A percentile compares a stretch with the other conserved stretches of the same genome.
Evolutionary conservation across 2,888 invertebrate species (phyloP).

Genomic region (Drosophila buzzatii): DNA sequence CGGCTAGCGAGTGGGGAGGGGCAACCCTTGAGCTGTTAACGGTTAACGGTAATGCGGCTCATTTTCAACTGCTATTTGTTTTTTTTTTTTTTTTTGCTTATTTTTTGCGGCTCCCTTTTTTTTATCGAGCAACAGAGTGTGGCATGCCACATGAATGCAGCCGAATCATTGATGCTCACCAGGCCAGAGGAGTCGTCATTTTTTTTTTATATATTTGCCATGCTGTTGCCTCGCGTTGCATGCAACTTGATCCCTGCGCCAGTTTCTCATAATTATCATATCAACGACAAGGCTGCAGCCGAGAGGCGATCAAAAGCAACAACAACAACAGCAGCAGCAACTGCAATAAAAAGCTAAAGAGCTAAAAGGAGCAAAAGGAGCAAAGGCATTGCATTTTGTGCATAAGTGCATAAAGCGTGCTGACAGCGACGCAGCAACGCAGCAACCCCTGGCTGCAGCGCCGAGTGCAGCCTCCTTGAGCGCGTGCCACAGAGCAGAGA

Average conservation of each 20-base stretch:
- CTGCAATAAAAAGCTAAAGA: conserved; percentile 5
- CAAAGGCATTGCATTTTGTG: conserved; percentile 29
- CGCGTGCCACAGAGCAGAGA: conserved; percentile 28
- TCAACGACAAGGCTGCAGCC: conserved; percentile 35
- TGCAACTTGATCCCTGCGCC: conserved; percentile 60
- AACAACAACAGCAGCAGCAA: conserved; percentile 4
- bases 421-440: conserved; percentile 12
- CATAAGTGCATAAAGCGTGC: conserved; percentile 45
- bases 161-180: conserved; percentile 24
- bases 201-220: background rate
- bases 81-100: conserved; percentile 33
- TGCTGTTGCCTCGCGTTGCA: conserved; percentile 1
- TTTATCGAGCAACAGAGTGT: conserved; percentile 20
- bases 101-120: conserved; percentile 26
- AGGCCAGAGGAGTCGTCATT: background rate
- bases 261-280: conserved; percentile 70
- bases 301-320: conserved; percentile 14
- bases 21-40: conserved; percentile 60
- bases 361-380: background rate
- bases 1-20: background rate
- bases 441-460: conserved; percentile 32
- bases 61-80: conserved; percentile 58
- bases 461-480: conserved; percentile 37
- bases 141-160: conserved; percentile 17
- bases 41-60: conserved; percentile 69